phyloP scores from a whole-genome alignment of 2,888 invertebrate genomes.

The Iphiclides podalirius region DNA sequence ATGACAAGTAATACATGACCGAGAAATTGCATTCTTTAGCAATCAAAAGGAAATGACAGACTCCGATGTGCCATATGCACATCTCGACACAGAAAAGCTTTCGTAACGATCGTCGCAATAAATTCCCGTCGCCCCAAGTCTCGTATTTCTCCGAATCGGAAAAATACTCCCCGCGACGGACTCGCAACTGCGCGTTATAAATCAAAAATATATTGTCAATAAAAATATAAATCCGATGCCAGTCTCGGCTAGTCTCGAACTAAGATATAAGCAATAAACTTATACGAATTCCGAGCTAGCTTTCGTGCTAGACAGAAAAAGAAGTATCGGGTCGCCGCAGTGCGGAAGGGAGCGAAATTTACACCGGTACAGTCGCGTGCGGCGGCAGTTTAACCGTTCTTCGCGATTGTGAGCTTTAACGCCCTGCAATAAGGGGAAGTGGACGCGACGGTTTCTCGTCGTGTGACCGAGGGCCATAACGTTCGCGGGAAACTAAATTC shows the following conservation, averaged over 20 bases:
- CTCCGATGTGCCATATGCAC: background rate
- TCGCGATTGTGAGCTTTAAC: constrained; percentile 2
- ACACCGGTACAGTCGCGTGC: constrained; percentile 14
- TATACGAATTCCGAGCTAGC: constrained; percentile 19
- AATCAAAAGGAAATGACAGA: background rate
- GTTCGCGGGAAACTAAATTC: constrained; percentile 17
- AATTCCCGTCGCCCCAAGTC: background rate
- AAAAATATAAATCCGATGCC: constrained; percentile 22
- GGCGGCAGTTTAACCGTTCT: background rate
- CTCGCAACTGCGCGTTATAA: constrained; percentile 13
- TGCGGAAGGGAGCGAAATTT: constrained; percentile 22
- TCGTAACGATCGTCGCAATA: no score
- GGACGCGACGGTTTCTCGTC: background rate
- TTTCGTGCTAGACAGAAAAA: constrained; percentile 21
- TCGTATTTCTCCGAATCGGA: background rate
- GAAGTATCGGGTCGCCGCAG: constrained; percentile 22
- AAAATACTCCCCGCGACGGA: constrained; percentile 17
- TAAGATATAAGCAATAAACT: constrained; percentile 23
- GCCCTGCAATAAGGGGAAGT: background rate
- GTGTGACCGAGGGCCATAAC: constrained; percentile 21
- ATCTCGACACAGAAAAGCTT: background rate
- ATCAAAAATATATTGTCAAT: constrained; percentile 25
- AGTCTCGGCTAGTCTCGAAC: constrained; percentile 14
- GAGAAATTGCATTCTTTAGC: background rate
- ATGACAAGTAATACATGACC: no score